Percentiles rank a stretch among this genome's conserved stretches.
Conservation (phyloP, 1,140 invertebrate genomes). For the Bombus soroeensis region DNA sequence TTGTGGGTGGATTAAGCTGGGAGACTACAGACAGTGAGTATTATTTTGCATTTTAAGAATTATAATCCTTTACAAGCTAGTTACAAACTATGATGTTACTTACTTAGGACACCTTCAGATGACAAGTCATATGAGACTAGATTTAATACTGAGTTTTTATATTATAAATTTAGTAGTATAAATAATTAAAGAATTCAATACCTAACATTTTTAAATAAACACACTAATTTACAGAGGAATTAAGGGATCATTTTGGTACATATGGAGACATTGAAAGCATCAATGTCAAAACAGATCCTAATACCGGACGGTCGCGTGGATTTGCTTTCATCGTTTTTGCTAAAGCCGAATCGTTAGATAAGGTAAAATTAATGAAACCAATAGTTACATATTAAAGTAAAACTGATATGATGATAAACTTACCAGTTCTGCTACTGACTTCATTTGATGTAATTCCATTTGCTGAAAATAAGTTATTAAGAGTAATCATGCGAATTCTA, state of each 20-base stretch:
- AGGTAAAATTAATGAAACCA: constrained; percentile 84
- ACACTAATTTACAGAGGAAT: constrained; percentile 90
- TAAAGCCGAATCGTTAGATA: constrained; percentile 93
- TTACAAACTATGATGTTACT: constrained; percentile 66
- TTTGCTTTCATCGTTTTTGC: constrained; percentile 98
- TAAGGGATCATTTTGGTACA: constrained; percentile 94
- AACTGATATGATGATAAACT: constrained; percentile 69
- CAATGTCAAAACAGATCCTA: constrained; percentile 96
- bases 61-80: not conserved
- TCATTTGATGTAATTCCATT: constrained; percentile 73
- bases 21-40: constrained; percentile 98
- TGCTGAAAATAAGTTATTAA: constrained; percentile 50
- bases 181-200: constrained; percentile 22
- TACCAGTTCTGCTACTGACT: constrained; percentile 82
- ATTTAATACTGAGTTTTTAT: constrained; percentile 42
- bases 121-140: constrained; percentile 76
- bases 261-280: constrained; percentile 97
- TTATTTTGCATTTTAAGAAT: constrained; percentile 38
- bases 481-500: not conserved
- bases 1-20: constrained; percentile 98
- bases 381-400: constrained; percentile 31
- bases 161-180: not conserved
- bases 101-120: constrained; percentile 80
- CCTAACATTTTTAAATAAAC: constrained; percentile 26
- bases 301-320: constrained; percentile 93